These are phyloP conservation scores for Misgurnus anguillicaudatus DNA, from an alignment of 2,113 vertebrate species.

Conservation along the genomic window DNA sequence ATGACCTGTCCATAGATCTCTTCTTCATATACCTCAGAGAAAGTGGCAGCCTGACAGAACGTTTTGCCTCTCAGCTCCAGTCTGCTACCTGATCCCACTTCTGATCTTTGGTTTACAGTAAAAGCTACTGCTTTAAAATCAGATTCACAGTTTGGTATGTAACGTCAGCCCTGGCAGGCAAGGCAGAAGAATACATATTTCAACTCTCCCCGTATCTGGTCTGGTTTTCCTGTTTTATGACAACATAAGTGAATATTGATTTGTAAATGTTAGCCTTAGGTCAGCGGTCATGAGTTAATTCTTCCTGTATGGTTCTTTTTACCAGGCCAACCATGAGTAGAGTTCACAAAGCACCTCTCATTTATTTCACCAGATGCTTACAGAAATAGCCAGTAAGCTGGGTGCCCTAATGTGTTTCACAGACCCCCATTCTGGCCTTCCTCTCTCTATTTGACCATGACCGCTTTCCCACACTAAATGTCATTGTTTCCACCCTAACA, in stretches of 20 bases:
- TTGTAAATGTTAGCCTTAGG: slow-evolving; percentile 40
- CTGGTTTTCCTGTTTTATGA: neutral
- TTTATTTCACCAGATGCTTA: slow-evolving; percentile 2
- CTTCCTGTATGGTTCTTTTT: slow-evolving; percentile 9
- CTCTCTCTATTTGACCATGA: slow-evolving; percentile 38
- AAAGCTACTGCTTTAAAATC: slow-evolving; percentile 33
- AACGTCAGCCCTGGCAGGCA: neutral
- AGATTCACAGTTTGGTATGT: neutral
- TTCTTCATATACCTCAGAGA: slow-evolving; percentile 24
- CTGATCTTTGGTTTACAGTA: slow-evolving; percentile 43
- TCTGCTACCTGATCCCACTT: slow-evolving; percentile 27
- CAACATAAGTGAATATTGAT: slow-evolving; percentile 5
- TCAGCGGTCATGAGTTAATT: neutral
- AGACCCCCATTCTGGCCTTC: slow-evolving; percentile 17
- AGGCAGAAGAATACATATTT: slow-evolving; percentile 19
- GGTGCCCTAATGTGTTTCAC: slow-evolving; percentile 45
- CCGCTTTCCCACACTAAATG: slow-evolving; percentile 32
- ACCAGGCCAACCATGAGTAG: slow-evolving; percentile 1
- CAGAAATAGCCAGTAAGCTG: slow-evolving; percentile 17
- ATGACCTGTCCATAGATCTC: slow-evolving; percentile 35
- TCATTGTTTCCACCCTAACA: slow-evolving; percentile 52
- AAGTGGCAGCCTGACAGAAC: slow-evolving; percentile 39
- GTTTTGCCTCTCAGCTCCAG: slow-evolving; percentile 21
- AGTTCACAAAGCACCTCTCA: slow-evolving; percentile 19
- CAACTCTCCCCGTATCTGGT: slow-evolving; percentile 5